phyloP scores from a whole-genome alignment of 2,113 vertebrate genomes.

The Hylia prasina region DNA sequence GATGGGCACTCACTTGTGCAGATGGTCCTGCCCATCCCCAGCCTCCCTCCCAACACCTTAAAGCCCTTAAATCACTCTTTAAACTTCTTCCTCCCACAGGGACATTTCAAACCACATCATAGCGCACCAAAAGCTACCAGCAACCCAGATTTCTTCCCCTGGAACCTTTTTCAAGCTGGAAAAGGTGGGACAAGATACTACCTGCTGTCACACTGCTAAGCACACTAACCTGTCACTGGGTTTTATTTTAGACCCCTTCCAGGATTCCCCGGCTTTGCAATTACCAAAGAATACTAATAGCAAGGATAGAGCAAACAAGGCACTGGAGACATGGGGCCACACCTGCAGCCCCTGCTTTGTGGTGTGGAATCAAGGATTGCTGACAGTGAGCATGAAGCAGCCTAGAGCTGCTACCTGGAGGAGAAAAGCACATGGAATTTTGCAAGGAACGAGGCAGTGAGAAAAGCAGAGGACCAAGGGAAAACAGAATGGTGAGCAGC shows the following conservation, averaged over 20 bases:
- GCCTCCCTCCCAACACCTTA: background rate
- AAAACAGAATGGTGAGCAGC: background rate
- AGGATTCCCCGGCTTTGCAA: background rate
- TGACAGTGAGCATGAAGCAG: background rate
- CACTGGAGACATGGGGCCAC: accelerated
- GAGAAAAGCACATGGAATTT: background rate
- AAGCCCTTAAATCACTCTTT: background rate
- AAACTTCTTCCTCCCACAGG: background rate
- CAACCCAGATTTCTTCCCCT: background rate
- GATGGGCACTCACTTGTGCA: accelerated
- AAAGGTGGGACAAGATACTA: background rate
- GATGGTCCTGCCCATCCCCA: background rate
- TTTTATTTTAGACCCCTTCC: background rate
- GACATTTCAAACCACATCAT: background rate
- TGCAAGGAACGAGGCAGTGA: background rate
- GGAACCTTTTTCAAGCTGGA: background rate
- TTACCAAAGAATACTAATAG: background rate
- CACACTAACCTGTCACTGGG: background rate
- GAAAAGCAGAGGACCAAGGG: background rate
- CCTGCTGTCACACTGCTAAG: background rate
- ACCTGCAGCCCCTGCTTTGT: background rate
- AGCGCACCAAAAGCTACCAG: background rate
- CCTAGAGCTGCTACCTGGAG: background rate
- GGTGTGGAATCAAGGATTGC: background rate
- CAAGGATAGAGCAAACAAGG: background rate